These are phyloP conservation scores for Xenopus petersii DNA, from an alignment of 2,797 vertebrate genomes.

Conservation along the genomic window DNA sequence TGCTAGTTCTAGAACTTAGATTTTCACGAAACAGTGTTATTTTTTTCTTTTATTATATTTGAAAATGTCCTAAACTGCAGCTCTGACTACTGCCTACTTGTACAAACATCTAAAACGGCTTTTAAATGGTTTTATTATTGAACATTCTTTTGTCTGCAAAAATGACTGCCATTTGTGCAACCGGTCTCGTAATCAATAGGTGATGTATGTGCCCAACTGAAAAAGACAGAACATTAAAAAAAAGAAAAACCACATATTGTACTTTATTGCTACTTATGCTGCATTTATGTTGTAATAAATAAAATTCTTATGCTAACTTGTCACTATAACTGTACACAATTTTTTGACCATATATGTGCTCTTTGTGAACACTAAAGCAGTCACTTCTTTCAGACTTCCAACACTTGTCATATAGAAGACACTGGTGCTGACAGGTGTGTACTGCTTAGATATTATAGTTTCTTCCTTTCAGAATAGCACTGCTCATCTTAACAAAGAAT, in stretches of 20 bases:
- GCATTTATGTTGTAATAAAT: background rate
- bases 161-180: slow-evolving; percentile 14
- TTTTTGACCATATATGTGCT: too few species aligned
- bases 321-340: too few species aligned
- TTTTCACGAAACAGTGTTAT: background rate
- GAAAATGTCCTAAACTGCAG: slow-evolving; percentile 2
- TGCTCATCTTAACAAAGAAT: too few species aligned
- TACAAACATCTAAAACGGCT: too few species aligned
- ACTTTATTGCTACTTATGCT: background rate
- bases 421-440: too few species aligned
- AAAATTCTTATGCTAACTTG: background rate
- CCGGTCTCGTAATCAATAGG: slow-evolving; percentile 17
- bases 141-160: slow-evolving; percentile 19
- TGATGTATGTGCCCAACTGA: fast-evolving
- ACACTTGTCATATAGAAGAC: too few species aligned
- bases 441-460: too few species aligned
- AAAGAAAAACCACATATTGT: background rate
- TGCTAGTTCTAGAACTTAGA: background rate
- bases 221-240: slow-evolving; percentile 12
- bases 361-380: too few species aligned
- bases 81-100: background rate
- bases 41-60: background rate
- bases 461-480: too few species aligned
- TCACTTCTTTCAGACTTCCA: too few species aligned
- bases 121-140: slow-evolving; percentile 12